Evolutionary conservation across 2,888 invertebrate genomes (phyloP), one percentile per base, ranked within the genome.

Genomic region (Monopis laevigella): DNA sequence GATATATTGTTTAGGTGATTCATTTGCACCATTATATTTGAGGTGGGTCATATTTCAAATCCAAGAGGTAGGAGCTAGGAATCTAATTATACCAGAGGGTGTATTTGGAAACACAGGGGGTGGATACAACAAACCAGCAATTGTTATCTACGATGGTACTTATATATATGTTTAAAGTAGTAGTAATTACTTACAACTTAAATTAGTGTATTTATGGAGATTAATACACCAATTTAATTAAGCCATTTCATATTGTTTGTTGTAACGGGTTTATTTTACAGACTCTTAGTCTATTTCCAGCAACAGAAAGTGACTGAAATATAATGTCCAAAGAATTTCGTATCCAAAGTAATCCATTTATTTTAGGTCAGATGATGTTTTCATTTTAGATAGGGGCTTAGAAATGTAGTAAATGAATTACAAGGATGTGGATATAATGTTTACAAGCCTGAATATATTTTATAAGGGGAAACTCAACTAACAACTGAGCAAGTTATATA

Each of bases 361-460:
- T 43, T 46, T 44, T 40, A 32, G 21, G n/a, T 8, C 21, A 32
- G 41, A 41, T 26, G 42, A 45, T 28, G 39, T 29, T 7, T 38
- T 43, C 17, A 42, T 45, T 38, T 28, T 45, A 28, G 41, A 45
- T 30, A 24, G 32, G 29, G 39, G 43, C 18, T 45, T 45, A 35
- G 42, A 13, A 30, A 46, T 21, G 12, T 16, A n/a, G 8, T 43
- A 2, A 11, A 38, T 6, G 14, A 39, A 18, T 39, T 43, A 7
- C 8, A 46, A 10, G 35, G 40, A 11, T 24, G 28, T 29, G 43
- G 41, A 4, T 39, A 36, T 45, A 29, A 24, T 1, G 39, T 34
- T 16, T 34, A 43, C 11, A 28, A 39, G 39, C 45, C 45, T 43
- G 39, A 40, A 35, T 35, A 30, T 11, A 21, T 40, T 35, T 29